Conservation (phyloP, 1,140 invertebrate species). For the Araneus ventricosus region DNA sequence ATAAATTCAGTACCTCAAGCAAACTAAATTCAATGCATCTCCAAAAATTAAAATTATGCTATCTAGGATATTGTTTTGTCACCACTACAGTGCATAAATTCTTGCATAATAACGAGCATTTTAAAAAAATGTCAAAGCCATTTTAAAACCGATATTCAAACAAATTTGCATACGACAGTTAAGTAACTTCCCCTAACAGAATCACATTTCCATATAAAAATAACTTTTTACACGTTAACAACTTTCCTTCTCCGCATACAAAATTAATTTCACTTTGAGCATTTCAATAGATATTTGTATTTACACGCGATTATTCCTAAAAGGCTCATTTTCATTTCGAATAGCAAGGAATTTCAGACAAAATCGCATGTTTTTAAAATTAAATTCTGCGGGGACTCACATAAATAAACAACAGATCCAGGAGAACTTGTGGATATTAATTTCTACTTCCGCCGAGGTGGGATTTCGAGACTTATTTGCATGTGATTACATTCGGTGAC, state of each 20-base stretch:
- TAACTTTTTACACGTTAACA: neutral
- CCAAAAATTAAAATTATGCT: too few relatives aligned
- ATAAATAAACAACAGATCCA: neutral
- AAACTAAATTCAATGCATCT: too few relatives aligned
- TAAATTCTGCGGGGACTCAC: neutral
- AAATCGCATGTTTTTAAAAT: neutral
- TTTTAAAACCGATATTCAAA: neutral
- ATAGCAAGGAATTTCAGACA: neutral
- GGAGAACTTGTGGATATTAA: neutral
- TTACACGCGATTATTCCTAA: neutral
- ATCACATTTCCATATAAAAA: neutral
- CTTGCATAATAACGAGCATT: too few relatives aligned
- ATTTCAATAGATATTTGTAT: slow-evolving; percentile 1
- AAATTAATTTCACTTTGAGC: neutral
- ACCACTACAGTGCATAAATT: too few relatives aligned
- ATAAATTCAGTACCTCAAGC: too few relatives aligned
- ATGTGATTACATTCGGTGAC: neutral
- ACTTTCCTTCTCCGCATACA: neutral
- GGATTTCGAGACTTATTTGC: neutral
- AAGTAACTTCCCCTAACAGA: neutral
- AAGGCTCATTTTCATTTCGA: neutral
- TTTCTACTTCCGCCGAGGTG: neutral
- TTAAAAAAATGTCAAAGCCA: too few relatives aligned
- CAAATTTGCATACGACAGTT: neutral
- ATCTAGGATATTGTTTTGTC: too few relatives aligned